Conservation (phyloP, 2,888 invertebrate genomes). For the Neoitamus cyanurus region DNA sequence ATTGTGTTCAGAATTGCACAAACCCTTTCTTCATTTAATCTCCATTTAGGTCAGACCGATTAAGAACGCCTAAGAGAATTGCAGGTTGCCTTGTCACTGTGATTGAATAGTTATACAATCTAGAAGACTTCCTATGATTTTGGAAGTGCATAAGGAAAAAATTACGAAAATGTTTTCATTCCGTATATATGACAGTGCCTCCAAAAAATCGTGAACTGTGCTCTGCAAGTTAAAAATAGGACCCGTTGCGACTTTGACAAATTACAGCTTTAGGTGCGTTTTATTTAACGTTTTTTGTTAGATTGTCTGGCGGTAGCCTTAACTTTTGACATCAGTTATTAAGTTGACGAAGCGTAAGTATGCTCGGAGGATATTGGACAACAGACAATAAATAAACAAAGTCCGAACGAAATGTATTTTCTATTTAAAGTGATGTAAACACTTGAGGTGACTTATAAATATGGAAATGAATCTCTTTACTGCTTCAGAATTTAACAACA, state of each 20-base stretch:
- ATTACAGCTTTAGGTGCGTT: not conserved
- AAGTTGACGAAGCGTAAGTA: not conserved
- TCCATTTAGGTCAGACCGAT: not conserved
- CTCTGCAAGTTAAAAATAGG: not conserved
- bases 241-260: not conserved
- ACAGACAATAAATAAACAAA: not conserved
- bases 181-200: not conserved
- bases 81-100: not conserved
- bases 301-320: not conserved
- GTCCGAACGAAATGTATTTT: not conserved
- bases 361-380: not conserved
- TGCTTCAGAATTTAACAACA: not conserved
- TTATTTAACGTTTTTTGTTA: not conserved
- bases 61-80: not conserved
- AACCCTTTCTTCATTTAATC: not conserved
- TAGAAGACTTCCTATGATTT: not conserved
- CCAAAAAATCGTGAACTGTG: not conserved
- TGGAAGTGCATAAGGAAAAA: not conserved
- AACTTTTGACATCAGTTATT: not conserved
- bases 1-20: constrained; percentile 1
- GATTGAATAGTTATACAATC: constrained; percentile 1
- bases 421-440: not conserved
- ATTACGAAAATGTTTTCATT: not conserved
- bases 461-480: not conserved
- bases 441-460: not conserved